phyloP scores from a whole-genome alignment of 2,113 vertebrate species.

The Onychostoma macrolepis region DNA sequence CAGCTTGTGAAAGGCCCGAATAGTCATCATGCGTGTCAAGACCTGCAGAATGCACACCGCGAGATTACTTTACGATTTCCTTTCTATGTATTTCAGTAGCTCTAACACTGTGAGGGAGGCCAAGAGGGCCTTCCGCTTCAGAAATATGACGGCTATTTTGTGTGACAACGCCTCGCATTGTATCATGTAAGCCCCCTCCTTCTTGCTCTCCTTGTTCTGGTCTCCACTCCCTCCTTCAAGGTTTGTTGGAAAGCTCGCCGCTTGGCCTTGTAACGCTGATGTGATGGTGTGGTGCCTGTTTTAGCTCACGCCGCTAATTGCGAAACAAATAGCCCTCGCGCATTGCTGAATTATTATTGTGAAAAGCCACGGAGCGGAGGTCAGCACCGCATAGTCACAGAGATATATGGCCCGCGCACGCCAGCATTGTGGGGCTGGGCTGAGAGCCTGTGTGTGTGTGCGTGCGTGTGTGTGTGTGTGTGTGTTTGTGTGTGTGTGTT shows the following conservation, averaged over 20 bases:
- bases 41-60: neutral
- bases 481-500: slow-evolving; percentile 42
- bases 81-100: slow-evolving; percentile 29
- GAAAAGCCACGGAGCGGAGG: slow-evolving; percentile 71
- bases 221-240: slow-evolving; percentile 47
- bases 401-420: slow-evolving; percentile 73
- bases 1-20: slow-evolving; percentile 3
- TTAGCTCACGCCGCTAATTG: slow-evolving; percentile 72
- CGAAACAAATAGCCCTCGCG: slow-evolving; percentile 72
- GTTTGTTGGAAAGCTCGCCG: slow-evolving; percentile 59
- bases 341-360: slow-evolving; percentile 71
- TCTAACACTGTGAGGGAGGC: neutral
- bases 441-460: neutral
- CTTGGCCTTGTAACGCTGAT: slow-evolving; percentile 61
- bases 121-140: slow-evolving; percentile 15
- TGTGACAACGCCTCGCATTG: slow-evolving; percentile 54
- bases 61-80: slow-evolving; percentile 2
- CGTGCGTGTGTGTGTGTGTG: slow-evolving; percentile 51
- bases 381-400: slow-evolving; percentile 72
- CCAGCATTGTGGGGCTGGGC: slow-evolving; percentile 47
- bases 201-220: slow-evolving; percentile 30
- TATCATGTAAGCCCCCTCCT: slow-evolving; percentile 42
- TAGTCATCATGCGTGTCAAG: slow-evolving; percentile 11
- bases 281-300: slow-evolving; percentile 64
- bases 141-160: slow-evolving; percentile 52